Conservation (phyloP, 1,140 invertebrate species). For the Adelges cooleyi region DNA sequence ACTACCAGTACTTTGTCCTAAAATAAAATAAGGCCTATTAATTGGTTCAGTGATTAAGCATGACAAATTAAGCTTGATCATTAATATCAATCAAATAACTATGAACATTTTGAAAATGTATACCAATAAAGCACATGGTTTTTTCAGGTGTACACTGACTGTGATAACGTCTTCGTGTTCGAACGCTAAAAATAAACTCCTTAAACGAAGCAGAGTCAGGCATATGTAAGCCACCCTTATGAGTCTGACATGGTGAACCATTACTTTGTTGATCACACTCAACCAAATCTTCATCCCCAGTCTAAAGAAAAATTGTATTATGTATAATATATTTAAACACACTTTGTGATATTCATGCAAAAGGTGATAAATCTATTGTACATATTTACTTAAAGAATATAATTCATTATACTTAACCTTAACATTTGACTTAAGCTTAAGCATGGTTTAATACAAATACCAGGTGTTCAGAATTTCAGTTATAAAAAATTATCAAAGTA, state of each 20-base stretch:
- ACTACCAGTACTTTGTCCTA: constrained; percentile 36
- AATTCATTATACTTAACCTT: no score
- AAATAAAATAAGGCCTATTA: neutral
- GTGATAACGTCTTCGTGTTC: constrained; percentile 45
- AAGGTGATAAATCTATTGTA: no score
- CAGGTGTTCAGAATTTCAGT: no score
- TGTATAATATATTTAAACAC: no score
- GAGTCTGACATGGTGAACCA: constrained; percentile 41
- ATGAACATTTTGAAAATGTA: neutral
- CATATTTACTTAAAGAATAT: no score
- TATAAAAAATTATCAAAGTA: no score
- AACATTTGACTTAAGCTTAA: no score
- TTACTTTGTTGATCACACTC: constrained; percentile 40
- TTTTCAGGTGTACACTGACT: constrained; percentile 45
- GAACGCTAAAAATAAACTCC: constrained; percentile 51
- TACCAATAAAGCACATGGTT: constrained; percentile 11
- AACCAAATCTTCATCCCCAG: constrained; percentile 26
- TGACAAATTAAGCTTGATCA: no score
- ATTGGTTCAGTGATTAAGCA: no score
- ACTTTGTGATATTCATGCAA: no score
- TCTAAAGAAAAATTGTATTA: neutral
- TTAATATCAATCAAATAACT: no score
- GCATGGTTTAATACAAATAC: no score
- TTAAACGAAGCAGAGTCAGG: constrained; percentile 47
- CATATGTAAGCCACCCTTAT: constrained; percentile 47